Evolutionary conservation across 2,888 invertebrate species (phyloP).

Genomic region (Drosophila bunnanda): DNA sequence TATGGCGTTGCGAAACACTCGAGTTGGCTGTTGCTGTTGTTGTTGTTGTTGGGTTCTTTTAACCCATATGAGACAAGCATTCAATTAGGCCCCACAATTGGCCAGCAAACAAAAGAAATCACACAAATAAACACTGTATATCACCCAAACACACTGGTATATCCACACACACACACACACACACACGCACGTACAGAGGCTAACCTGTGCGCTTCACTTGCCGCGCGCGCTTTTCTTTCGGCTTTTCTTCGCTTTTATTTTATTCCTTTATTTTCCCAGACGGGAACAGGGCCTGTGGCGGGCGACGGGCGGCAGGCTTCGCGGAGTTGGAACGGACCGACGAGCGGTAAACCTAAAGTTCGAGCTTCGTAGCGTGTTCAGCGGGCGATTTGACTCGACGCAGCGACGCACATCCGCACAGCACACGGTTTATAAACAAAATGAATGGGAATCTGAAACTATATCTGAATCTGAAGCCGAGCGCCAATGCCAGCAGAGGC

Average conservation of each 20-base stretch:
- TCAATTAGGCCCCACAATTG: slow-evolving; percentile 75
- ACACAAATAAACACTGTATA: slow-evolving; percentile 53
- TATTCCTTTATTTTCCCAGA: not conserved
- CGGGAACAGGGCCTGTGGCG: not conserved
- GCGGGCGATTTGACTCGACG: slow-evolving; percentile 15
- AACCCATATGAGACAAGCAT: slow-evolving; percentile 67
- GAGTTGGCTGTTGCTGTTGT: slow-evolving; percentile 27
- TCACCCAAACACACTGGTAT: slow-evolving; percentile 21
- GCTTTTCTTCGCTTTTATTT: slow-evolving; percentile 1
- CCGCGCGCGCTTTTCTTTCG: slow-evolving; percentile 56
- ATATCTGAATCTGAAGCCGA: slow-evolving; percentile 14
- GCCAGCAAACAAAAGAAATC: slow-evolving; percentile 74
- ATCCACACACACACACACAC: slow-evolving; percentile 10
- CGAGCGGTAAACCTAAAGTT: slow-evolving; percentile 44
- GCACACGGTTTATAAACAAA: slow-evolving; percentile 74
- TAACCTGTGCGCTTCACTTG: slow-evolving; percentile 74
- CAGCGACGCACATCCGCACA: slow-evolving; percentile 56
- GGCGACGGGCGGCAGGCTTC: not conserved
- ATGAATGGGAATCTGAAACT: slow-evolving; percentile 29
- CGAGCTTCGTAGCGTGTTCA: slow-evolving; percentile 9
- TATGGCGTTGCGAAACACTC: slow-evolving; percentile 62
- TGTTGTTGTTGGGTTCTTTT: slow-evolving; percentile 37
- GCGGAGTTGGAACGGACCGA: slow-evolving; percentile 38
- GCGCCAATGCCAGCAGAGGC: slow-evolving; percentile 33
- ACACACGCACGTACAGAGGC: slow-evolving; percentile 20